A percentile compares a stretch with the other conserved stretches of the same genome.
Evolutionary conservation across 2,797 vertebrate species (phyloP).

Genomic region (Meriones psammophilus): DNA sequence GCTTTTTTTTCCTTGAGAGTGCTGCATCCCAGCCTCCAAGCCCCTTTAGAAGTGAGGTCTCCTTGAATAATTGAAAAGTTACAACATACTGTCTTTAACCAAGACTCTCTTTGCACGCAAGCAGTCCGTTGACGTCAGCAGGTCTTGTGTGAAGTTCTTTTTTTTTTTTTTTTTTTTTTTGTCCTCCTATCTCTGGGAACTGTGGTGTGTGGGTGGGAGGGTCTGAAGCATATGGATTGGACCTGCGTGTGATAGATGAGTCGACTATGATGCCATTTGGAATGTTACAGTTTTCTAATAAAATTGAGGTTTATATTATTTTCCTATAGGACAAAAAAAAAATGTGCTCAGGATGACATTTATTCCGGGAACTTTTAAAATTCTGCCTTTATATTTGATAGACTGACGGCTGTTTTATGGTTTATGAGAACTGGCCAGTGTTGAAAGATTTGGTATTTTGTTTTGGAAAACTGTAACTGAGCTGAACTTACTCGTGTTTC

Average conservation of each 20-base stretch:
- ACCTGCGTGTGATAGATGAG: conserved; percentile 28
- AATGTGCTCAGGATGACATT: conserved; percentile 49
- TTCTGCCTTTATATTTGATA: conserved; percentile 57
- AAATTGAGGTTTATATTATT: conserved; percentile 65
- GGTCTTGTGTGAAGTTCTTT: conserved; percentile 72
- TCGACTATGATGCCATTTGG: conserved; percentile 47
- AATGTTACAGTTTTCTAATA: conserved; percentile 67
- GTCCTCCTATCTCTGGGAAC: conserved; percentile 63
- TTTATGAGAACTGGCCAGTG: conserved; percentile 60
- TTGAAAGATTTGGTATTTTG: conserved; percentile 62
- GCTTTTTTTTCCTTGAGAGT: conserved; percentile 64
- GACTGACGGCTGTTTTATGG: conserved; percentile 53
- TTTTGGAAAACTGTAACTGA: conserved; percentile 59
- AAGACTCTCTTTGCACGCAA: conserved; percentile 74
- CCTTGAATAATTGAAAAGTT: conserved; percentile 78
- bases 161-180: background rate
- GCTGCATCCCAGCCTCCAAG: background rate
- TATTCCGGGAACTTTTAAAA: conserved; percentile 79
- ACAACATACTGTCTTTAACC: conserved; percentile 73
- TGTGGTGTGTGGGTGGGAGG: conserved; percentile 24
- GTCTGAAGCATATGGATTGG: background rate
- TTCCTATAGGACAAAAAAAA: conserved; percentile 67
- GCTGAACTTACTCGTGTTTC: conserved; percentile 62
- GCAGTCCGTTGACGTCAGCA: conserved; percentile 77
- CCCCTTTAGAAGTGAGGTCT: conserved; percentile 77